Evolutionary conservation across 2,888 invertebrate species (phyloP), one percentile per base, ranked within the genome.

Genomic region (Fabriciana adippe): DNA sequence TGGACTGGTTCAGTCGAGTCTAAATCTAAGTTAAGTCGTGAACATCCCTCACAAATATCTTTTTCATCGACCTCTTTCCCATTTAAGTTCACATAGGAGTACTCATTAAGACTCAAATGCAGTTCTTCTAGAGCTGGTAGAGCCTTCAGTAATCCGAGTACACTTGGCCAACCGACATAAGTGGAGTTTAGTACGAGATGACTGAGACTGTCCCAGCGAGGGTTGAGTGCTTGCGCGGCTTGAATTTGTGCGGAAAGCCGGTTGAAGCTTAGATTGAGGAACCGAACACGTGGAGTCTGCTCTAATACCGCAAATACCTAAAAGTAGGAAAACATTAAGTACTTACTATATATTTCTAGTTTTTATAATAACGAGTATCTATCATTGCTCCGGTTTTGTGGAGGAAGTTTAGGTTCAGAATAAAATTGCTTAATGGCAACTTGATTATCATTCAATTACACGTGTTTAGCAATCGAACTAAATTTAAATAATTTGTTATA

Each of bases 261-360:
- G 87, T 99, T 99, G 89, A 97, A 97, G 85, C 98, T 98, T 76
- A 99, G 88, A 86, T 99, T 99, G 61, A 98, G 95, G 87, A 98
- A 98, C 81, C 97, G 96, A 72, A 99, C 95, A 75, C 96, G 94
- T 41, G 98, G 98, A 94, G 98, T 97, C 83, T 97, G 96, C 81
- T 96, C 95, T 72, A 99, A 88, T 79, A 99, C 97, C 70, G 95
- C 95, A 83, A 98, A 96, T 31, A 99, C 95, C 96, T 96, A 68
- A 71, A 51, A 66, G 64, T 56, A 70, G 69, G 18, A 67, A 50
- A 55, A 59, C 5, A 47, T 60, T 31, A 51, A 16, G 14, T 2
- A 31, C 31, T 3, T 18, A n/a, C 31, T 14, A 15, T 51, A 8
- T 4, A 50, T n/a, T n/a, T 60, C 4, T 51, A 57, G 11, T 41